Conservation (phyloP, 2,113 vertebrate species). For the Furnarius figulus region DNA sequence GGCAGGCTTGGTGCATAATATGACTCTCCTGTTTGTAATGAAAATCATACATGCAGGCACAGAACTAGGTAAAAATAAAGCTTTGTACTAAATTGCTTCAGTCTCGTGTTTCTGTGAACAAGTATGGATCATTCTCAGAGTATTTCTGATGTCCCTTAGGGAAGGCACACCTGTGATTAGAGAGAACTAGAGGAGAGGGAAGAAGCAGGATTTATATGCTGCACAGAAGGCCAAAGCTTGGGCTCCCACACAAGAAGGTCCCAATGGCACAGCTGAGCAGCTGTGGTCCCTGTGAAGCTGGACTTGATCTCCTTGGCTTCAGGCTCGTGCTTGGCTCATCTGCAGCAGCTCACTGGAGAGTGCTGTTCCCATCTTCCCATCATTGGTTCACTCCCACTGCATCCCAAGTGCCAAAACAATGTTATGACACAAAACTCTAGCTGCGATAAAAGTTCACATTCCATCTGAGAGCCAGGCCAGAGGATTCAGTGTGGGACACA, state of each 20-base stretch:
- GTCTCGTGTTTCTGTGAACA: not conserved
- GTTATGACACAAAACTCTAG: not conserved
- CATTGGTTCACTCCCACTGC: not conserved
- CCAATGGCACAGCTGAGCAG: not conserved
- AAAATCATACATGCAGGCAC: not conserved
- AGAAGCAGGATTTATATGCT: not conserved
- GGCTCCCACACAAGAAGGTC: not conserved
- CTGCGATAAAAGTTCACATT: not conserved
- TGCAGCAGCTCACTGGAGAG: not conserved
- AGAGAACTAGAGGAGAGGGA: not conserved
- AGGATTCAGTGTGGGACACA: not conserved
- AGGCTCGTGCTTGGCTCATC: not conserved
- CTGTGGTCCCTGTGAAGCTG: not conserved
- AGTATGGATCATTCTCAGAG: not conserved
- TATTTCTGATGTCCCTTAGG: not conserved
- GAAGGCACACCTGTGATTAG: slow-evolving; percentile 5
- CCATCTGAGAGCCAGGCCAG: not conserved
- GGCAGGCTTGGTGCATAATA: not conserved
- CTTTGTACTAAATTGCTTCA: not conserved
- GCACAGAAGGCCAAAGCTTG: not conserved
- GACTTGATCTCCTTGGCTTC: not conserved
- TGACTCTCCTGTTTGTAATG: not conserved
- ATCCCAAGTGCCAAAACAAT: not conserved
- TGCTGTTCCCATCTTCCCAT: not conserved
- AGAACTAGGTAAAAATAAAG: not conserved